A percentile compares a stretch with the other conserved stretches of the same genome.
Conservation (phyloP, 2,888 invertebrate genomes). For the Aleiodes testaceus region DNA sequence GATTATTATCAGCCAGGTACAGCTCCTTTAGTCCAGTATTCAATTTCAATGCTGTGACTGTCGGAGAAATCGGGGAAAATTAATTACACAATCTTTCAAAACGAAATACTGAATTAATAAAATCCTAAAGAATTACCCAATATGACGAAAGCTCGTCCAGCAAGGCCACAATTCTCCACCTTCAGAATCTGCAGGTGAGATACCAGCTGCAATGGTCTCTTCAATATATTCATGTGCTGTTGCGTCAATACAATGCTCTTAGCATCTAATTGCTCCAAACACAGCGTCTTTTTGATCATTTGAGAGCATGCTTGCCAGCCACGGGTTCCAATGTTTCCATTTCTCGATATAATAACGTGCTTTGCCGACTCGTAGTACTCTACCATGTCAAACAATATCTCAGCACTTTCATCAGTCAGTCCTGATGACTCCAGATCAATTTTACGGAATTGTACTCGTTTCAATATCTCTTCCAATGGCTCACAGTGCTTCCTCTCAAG, state of each 20-base stretch:
- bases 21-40: conserved; percentile 86
- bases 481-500: conserved; percentile 83
- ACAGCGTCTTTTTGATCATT: conserved; percentile 85
- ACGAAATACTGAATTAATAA: conserved; percentile 1
- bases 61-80: conserved; percentile 41
- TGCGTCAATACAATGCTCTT: conserved; percentile 79
- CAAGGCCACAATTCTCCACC: conserved; percentile 83
- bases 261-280: conserved; percentile 81
- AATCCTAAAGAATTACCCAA: conserved; percentile 76
- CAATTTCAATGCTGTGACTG: conserved; percentile 86
- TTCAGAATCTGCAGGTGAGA: conserved; percentile 84
- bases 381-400: conserved; percentile 91
- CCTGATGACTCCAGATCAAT: conserved; percentile 81
- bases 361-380: conserved; percentile 90
- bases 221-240: conserved; percentile 81
- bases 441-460: conserved; percentile 82
- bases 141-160: conserved; percentile 83
- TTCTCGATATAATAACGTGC: conserved; percentile 84
- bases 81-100: conserved; percentile 20
- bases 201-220: conserved; percentile 81
- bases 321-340: conserved; percentile 82
- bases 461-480: conserved; percentile 87
- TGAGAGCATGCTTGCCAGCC: conserved; percentile 90
- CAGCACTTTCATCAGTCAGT: conserved; percentile 82
- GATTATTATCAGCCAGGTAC: conserved; percentile 87